phyloP scores from a whole-genome alignment of 1,140 invertebrate genomes.

The Diorhabda carinulata region DNA sequence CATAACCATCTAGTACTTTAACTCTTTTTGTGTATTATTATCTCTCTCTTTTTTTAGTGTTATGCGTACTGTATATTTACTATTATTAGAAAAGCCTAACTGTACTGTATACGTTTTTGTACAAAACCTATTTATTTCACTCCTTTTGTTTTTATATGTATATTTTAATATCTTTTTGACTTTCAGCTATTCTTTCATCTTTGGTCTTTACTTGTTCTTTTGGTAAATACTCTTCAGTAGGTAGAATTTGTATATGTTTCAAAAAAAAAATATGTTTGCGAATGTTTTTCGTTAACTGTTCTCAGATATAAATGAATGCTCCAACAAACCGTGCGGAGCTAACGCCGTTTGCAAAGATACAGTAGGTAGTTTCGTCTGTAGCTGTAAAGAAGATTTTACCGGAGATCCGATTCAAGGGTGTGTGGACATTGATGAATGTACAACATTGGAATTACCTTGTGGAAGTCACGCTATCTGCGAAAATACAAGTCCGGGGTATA shows the following conservation, averaged over 20 bases:
- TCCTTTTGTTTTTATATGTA: slow-evolving; percentile 21
- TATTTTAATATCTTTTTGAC: slow-evolving; percentile 35
- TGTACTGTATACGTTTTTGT: slow-evolving; percentile 45
- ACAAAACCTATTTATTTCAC: slow-evolving; percentile 28
- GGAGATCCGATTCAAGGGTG: slow-evolving; percentile 81
- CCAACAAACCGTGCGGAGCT: slow-evolving; percentile 76
- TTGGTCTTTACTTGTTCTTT: slow-evolving; percentile 43
- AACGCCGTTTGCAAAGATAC: slow-evolving; percentile 85
- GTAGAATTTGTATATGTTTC: slow-evolving; percentile 21
- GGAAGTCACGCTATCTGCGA: slow-evolving; percentile 83
- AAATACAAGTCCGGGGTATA: slow-evolving; percentile 81
- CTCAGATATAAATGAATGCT: slow-evolving; percentile 85
- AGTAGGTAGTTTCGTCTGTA: slow-evolving; percentile 78
- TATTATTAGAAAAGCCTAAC: slow-evolving; percentile 36
- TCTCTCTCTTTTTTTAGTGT: slow-evolving; percentile 9
- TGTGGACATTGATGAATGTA: slow-evolving; percentile 89
- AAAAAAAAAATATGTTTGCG: slow-evolving; percentile 14
- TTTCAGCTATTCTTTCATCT: slow-evolving; percentile 37
- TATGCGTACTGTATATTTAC: slow-evolving; percentile 12
- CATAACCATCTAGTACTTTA: slow-evolving; percentile 30
- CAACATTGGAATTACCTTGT: slow-evolving; percentile 74
- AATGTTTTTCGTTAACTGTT: slow-evolving; percentile 35
- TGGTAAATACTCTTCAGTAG: slow-evolving; percentile 42
- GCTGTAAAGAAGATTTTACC: slow-evolving; percentile 77
- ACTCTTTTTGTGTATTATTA: slow-evolving; percentile 17